Conservation (phyloP, 2,888 invertebrate species). For the Meteorus colon region DNA sequence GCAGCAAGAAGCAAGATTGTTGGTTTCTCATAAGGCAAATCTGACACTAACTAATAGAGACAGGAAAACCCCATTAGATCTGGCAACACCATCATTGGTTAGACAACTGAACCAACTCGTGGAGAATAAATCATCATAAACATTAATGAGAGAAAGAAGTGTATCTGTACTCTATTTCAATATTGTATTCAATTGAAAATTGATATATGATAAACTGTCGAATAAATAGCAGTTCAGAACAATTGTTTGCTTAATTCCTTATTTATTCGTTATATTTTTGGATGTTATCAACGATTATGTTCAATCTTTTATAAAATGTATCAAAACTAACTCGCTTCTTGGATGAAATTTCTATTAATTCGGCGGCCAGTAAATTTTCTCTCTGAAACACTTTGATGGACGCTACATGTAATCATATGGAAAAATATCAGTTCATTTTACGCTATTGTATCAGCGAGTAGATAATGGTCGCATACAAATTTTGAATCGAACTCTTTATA, state of each 20-base stretch:
- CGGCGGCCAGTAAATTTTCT: conserved; percentile 43
- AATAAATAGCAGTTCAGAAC: conserved; percentile 37
- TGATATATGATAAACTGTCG: conserved; percentile 36
- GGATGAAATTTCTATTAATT: conserved; percentile 45
- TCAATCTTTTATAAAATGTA: conserved; percentile 70
- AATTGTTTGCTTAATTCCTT: conserved; percentile 49
- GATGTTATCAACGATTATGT: conserved; percentile 56
- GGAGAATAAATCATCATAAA: conserved; percentile 37
- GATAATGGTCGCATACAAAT: conserved; percentile 18
- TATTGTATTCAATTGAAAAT: conserved; percentile 37
- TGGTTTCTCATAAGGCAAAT: conserved; percentile 81
- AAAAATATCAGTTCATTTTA: conserved; percentile 16
- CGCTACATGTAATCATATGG: conserved; percentile 27
- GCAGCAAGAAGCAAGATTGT: conserved; percentile 79
- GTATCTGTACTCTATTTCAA: conserved; percentile 33
- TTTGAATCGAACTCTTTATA: conserved; percentile 51
- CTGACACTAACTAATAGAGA: conserved; percentile 79
- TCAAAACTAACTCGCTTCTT: conserved; percentile 65
- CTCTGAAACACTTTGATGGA: conserved; percentile 10
- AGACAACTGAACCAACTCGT: conserved; percentile 56
- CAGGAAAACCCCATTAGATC: conserved; percentile 80
- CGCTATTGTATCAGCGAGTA: conserved; percentile 14
- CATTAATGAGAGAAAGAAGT: not conserved
- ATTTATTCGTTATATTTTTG: conserved; percentile 49
- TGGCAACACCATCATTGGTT: conserved; percentile 64